Percentiles rank a stretch among this genome's conserved stretches.
Conservation (phyloP, 2,113 vertebrate species). For the Arvicanthis niloticus region DNA sequence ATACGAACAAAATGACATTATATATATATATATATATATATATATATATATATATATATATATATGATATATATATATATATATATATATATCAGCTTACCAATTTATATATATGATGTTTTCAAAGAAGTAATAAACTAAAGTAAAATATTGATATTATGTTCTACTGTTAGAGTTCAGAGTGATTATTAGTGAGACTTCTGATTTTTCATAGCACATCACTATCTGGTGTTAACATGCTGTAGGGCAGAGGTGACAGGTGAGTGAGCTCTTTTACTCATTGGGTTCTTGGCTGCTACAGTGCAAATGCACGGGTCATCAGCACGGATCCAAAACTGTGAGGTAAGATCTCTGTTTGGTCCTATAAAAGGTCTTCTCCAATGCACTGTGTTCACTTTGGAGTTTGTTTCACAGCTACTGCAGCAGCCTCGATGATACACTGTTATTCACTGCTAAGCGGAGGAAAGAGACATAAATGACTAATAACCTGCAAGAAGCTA, state of each 20-base stretch:
- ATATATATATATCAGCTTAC: too few species aligned
- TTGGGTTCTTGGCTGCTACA: background rate
- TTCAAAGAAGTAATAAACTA: background rate
- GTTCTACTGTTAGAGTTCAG: background rate
- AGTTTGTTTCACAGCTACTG: constrained; percentile 18
- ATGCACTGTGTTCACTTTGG: background rate
- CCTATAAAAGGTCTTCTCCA: constrained; percentile 34
- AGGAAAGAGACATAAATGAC: constrained; percentile 40
- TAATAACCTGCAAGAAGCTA: constrained; percentile 51
- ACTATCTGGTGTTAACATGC: background rate
- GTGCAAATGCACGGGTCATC: background rate
- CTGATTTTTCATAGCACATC: background rate
- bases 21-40: too few species aligned
- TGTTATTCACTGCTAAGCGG: constrained; percentile 57
- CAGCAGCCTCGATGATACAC: background rate
- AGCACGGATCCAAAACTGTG: background rate
- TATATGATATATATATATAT: too few species aligned
- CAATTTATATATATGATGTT: background rate
- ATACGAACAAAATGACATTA: background rate
- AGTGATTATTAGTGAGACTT: background rate
- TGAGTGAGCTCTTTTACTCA: background rate
- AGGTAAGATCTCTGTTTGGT: background rate
- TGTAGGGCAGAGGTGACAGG: background rate
- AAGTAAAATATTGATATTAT: background rate
- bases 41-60: too few species aligned